phyloP scores from a whole-genome alignment of 2,797 vertebrate species.

The Sciaenops ocellatus region DNA sequence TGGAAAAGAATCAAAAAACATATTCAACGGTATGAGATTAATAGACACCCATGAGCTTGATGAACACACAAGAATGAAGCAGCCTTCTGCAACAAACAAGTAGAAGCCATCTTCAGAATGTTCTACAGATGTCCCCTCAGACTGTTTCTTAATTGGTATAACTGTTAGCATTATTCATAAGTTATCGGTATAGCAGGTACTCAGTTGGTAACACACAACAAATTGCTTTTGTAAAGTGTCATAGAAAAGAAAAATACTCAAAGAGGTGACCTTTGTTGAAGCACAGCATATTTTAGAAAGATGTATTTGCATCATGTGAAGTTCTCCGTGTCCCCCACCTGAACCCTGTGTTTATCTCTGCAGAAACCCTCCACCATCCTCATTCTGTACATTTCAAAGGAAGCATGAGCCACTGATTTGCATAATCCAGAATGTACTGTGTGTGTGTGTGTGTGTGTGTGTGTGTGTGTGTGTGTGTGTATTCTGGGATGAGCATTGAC shows the following conservation, averaged over 20 bases:
- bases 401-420: slow-evolving; percentile 75
- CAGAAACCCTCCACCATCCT: slow-evolving; percentile 64
- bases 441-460: slow-evolving; percentile 13
- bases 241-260: neutral
- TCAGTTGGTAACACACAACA: neutral
- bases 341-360: slow-evolving; percentile 80
- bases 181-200: neutral
- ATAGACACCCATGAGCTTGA: no score
- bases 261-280: slow-evolving; percentile 6
- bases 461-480: slow-evolving; percentile 25
- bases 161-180: neutral
- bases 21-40: neutral
- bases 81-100: neutral
- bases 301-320: slow-evolving; percentile 44
- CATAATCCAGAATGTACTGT: slow-evolving; percentile 79
- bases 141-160: neutral
- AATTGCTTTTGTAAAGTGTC: neutral
- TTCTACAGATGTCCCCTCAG: neutral
- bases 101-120: neutral
- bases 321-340: slow-evolving; percentile 70
- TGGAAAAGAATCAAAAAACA: neutral
- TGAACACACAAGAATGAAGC: neutral
- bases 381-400: slow-evolving; percentile 80
- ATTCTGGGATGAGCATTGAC: slow-evolving; percentile 66
- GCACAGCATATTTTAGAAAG: slow-evolving; percentile 39